Evolutionary conservation across 2,888 invertebrate species (phyloP).

Genomic region (Syritta pipiens): DNA sequence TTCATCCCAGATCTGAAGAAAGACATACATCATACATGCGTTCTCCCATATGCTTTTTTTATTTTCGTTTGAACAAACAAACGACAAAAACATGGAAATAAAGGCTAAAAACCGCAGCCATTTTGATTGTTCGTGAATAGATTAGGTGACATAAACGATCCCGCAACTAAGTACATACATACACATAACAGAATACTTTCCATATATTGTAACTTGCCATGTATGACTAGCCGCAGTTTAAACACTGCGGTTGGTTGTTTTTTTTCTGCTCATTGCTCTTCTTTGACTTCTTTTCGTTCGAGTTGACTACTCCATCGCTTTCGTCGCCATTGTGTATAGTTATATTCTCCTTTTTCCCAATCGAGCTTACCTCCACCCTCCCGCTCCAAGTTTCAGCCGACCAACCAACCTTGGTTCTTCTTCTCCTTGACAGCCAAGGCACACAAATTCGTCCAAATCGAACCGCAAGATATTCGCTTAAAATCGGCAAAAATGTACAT

Average conservation of each 20-base stretch:
- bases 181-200: constrained; percentile 16
- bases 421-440: constrained; percentile 19
- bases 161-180: constrained; percentile 14
- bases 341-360: background rate
- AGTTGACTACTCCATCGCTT: constrained; percentile 51
- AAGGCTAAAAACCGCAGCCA: constrained; percentile 51
- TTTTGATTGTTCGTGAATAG: constrained; percentile 61
- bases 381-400: background rate
- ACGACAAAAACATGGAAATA: constrained; percentile 12
- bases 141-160: constrained; percentile 63
- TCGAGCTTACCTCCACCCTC: background rate
- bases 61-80: constrained; percentile 5
- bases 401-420: background rate
- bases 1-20: constrained; percentile 17
- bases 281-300: constrained; percentile 51
- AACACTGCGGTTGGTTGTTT: constrained; percentile 24
- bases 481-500: constrained; percentile 62
- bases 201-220: background rate
- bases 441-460: constrained; percentile 63
- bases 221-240: too few relatives aligned
- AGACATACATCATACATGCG: constrained; percentile 23
- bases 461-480: constrained; percentile 62
- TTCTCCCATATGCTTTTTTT: constrained; percentile 12
- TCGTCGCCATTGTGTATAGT: constrained; percentile 46
- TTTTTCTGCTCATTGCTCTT: constrained; percentile 55